Evolutionary conservation across 2,113 vertebrate genomes (phyloP).

Genomic region (Lycocorax pyrrhopterus): DNA sequence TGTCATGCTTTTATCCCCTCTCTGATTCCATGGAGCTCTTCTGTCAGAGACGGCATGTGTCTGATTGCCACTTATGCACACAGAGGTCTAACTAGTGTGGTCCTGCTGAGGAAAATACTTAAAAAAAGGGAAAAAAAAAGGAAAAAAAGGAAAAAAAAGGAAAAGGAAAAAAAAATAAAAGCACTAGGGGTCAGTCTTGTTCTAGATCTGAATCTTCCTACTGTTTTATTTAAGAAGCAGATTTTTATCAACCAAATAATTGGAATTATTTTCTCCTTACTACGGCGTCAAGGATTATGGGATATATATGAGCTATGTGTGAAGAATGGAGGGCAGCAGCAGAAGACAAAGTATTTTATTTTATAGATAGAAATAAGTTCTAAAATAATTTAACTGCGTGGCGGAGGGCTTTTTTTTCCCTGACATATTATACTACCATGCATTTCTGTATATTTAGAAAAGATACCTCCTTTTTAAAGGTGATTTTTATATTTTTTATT

Average conservation of each 20-base stretch:
- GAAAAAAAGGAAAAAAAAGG: not conserved
- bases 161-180: not conserved
- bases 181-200: slow-evolving; percentile 58
- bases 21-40: not conserved
- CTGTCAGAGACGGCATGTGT: not conserved
- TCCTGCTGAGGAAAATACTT: not conserved
- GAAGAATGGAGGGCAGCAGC: not conserved
- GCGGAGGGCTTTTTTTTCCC: not conserved
- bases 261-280: not conserved
- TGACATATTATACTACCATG: not conserved
- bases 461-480: not conserved
- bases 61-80: not conserved
- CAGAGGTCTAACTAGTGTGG: not conserved
- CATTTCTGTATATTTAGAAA: not conserved
- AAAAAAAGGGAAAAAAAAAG: not conserved
- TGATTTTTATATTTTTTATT: not conserved
- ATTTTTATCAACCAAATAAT: not conserved
- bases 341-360: not conserved
- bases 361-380: not conserved
- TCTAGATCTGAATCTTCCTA: not conserved
- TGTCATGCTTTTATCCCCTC: not conserved
- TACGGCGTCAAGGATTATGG: not conserved
- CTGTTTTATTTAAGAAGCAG: not conserved
- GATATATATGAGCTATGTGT: not conserved
- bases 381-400: not conserved